These are phyloP conservation scores for Spatulosminthurus flaviceps DNA, from an alignment of 2,888 invertebrate species.

Conservation along the genomic window DNA sequence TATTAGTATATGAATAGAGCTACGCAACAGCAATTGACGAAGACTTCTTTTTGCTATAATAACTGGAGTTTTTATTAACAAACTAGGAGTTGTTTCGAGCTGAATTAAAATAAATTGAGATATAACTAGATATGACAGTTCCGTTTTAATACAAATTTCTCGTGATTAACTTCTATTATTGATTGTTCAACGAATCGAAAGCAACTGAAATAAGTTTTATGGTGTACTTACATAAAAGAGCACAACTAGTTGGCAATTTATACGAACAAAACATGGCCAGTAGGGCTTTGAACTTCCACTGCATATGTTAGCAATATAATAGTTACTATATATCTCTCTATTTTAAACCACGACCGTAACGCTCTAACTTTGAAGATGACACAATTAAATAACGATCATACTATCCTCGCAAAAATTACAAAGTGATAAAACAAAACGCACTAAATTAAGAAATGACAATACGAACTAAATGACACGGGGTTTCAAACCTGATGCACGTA, in stretches of 20 bases:
- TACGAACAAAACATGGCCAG: constrained; percentile 14
- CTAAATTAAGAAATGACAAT: no score
- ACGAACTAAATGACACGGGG: no score
- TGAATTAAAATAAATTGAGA: not conserved
- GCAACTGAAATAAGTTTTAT: not conserved
- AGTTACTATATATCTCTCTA: not conserved
- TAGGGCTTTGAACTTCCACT: not conserved
- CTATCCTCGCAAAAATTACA: no score
- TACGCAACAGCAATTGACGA: no score
- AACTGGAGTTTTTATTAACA: not conserved
- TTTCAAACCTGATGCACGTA: no score
- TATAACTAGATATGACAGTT: not conserved
- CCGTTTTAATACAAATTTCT: no score
- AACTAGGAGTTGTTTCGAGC: constrained; percentile 5
- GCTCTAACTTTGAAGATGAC: no score
- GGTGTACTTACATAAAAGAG: not conserved
- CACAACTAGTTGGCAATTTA: constrained; percentile 7
- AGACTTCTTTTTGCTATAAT: no score
- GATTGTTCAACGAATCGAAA: constrained; percentile 5
- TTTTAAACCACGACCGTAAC: no score
- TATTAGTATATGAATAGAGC: no score
- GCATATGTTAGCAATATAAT: not conserved
- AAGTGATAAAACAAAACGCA: no score
- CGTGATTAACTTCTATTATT: not conserved
- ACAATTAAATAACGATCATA: no score